Evolutionary conservation across 2,888 invertebrate species (phyloP).

Genomic region (Eurytoma adleriae): DNA sequence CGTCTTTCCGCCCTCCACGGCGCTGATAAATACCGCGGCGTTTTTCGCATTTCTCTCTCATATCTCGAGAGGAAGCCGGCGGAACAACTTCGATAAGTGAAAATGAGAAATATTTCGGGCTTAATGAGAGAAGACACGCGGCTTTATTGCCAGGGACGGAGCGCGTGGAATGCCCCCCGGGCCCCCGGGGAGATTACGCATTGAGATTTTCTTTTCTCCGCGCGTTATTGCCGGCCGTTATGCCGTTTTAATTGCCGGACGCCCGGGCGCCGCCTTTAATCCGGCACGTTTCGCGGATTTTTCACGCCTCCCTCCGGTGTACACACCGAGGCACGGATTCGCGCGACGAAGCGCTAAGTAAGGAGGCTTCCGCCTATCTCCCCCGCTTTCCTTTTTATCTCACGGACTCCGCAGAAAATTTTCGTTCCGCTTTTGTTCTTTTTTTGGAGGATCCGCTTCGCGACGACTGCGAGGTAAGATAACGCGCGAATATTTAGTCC

Average conservation of each 20-base stretch:
- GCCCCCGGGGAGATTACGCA: slow-evolving; percentile 30
- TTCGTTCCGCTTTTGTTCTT: neutral
- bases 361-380: slow-evolving; percentile 26
- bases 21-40: slow-evolving; percentile 27
- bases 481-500: neutral
- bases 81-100: slow-evolving; percentile 46
- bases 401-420: no score
- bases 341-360: neutral
- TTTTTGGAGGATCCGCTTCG: neutral
- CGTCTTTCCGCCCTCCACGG: no score
- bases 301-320: neutral
- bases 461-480: neutral
- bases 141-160: neutral
- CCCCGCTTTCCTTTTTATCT: neutral
- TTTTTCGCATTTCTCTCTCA: slow-evolving; percentile 18
- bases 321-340: neutral
- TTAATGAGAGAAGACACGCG: slow-evolving; percentile 44
- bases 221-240: neutral
- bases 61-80: slow-evolving; percentile 5
- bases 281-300: slow-evolving; percentile 4
- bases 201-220: slow-evolving; percentile 44
- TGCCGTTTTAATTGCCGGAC: slow-evolving; percentile 31
- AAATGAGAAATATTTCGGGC: slow-evolving; percentile 52
- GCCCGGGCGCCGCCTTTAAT: neutral
- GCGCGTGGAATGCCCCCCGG: neutral